Percentiles rank a stretch among this genome's conserved stretches.
phyloP scores from a whole-genome alignment of 2,797 vertebrate genomes.

The Cyprinella venusta region DNA sequence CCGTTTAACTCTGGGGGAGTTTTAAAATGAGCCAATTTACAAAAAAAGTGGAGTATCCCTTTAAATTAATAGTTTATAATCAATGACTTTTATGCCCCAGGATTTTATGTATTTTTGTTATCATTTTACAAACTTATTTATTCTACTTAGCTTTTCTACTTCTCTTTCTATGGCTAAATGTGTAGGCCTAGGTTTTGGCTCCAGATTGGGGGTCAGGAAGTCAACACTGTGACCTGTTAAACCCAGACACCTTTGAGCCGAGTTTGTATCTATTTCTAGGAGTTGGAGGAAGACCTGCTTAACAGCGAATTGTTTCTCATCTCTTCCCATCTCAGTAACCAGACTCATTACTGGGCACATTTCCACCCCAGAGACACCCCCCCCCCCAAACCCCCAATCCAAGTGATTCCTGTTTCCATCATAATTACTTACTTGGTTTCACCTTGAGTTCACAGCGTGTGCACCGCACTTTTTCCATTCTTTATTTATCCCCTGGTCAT shows the following conservation, averaged over 20 bases:
- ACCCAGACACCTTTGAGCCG: neutral
- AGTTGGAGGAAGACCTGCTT: conserved; percentile 4
- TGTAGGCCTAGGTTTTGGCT: neutral
- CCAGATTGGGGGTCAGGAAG: conserved; percentile 6
- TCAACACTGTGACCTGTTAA: conserved; percentile 39
- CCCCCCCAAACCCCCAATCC: conserved; percentile 41
- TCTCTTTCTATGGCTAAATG: neutral
- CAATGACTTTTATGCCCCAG: neutral
- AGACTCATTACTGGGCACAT: conserved; percentile 62
- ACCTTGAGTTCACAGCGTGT: conserved; percentile 62
- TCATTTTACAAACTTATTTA: neutral
- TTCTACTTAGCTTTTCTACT: neutral
- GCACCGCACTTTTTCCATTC: conserved; percentile 25
- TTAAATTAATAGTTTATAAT: neutral
- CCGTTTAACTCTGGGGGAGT: no score
- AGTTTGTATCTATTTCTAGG: conserved; percentile 4
- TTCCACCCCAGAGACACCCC: conserved; percentile 50
- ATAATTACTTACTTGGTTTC: conserved; percentile 68
- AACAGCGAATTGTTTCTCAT: conserved; percentile 24
- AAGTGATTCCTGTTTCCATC: conserved; percentile 58
- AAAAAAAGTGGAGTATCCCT: no score
- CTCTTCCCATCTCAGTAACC: conserved; percentile 5
- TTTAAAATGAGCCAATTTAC: no score
- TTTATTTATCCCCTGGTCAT: conserved; percentile 47
- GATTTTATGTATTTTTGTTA: neutral